A percentile compares a stretch with the other conserved stretches of the same genome.
Conservation (phyloP, 2,888 invertebrate genomes). For the Watsonalla binaria region DNA sequence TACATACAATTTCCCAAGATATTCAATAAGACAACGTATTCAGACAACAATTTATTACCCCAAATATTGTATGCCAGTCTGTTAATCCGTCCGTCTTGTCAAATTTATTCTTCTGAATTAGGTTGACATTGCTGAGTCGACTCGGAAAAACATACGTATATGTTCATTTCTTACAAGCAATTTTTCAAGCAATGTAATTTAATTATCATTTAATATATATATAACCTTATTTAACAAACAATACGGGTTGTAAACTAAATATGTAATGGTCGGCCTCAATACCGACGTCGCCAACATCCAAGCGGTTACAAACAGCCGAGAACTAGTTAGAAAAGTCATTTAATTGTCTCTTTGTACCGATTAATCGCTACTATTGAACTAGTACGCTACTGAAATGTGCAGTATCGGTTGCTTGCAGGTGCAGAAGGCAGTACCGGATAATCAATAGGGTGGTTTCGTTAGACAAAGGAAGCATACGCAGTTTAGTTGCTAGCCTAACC, state of each 20-base stretch:
- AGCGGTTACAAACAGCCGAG: background rate
- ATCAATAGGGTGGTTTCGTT: background rate
- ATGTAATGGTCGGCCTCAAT: constrained; percentile 7
- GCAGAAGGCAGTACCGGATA: background rate
- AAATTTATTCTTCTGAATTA: no score
- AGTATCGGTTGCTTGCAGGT: background rate
- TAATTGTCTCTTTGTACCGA: background rate
- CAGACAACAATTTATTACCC: no score
- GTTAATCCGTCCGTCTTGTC: no score
- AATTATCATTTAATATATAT: no score
- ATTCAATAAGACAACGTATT: no score
- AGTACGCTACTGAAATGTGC: background rate
- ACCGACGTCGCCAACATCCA: background rate
- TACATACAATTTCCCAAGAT: no score
- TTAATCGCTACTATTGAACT: background rate
- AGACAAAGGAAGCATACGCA: background rate
- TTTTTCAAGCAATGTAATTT: no score
- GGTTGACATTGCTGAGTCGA: no score
- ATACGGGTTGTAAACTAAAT: background rate
- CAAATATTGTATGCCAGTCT: no score
- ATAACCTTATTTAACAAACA: no score
- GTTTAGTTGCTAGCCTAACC: background rate
- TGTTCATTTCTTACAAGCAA: no score
- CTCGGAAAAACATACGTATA: no score
- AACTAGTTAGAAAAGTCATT: background rate